Base-by-base conservation (phyloP, 2,888 invertebrate species). In the Drosophila longiperda region DNA sequence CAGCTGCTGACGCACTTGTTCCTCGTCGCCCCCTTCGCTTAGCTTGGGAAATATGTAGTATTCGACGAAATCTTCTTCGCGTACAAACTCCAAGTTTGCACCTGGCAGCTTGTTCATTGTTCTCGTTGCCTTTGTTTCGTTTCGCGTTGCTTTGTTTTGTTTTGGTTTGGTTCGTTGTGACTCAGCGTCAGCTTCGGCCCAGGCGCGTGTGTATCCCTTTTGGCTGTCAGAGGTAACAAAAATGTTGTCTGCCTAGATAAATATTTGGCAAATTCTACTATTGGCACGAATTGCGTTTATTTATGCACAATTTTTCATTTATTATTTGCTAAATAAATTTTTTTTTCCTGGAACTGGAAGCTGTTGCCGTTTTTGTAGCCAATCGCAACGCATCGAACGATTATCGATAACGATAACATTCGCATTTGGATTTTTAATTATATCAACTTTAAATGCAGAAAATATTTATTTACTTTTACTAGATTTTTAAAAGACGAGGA, bases 21-120 rank as follows among this genome's bases (percentile, higher is more conserved):
- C 80, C 74, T 94, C 93, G 48, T 94, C 93, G 45, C 94, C 93
- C 1, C 58, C 69, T 0, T 78, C 80, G 1, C 61, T 20, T 40
- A 87, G 20, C 61, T 94, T 92, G n/a, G 95, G 95, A 93, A 96
- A 97, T 80, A 97, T 92, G 76, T 94, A 95, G 92, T 96, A 97
- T 91, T 97, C 96, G 34, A 97, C 94, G 80, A 95, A 96, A 93
- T 97, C 97, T 79, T 97, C 97, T 90, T 95, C 95, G 45, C 94
- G 94, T 26, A 95, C 94, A 65, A 93, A 94, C 91, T 95, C 94
- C 59, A 95, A 90, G 66, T 93, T 92, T 36, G 86, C 80, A 52
- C 83, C 81, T 53, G 81, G 77, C 49, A 74, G 53, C 61, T 89
- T 90, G 33, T 70, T 80, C 90, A 84, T 83, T 54, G 23, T 57